phyloP scores from a whole-genome alignment of 2,888 invertebrate genomes.

The Stomorhina lunata region DNA sequence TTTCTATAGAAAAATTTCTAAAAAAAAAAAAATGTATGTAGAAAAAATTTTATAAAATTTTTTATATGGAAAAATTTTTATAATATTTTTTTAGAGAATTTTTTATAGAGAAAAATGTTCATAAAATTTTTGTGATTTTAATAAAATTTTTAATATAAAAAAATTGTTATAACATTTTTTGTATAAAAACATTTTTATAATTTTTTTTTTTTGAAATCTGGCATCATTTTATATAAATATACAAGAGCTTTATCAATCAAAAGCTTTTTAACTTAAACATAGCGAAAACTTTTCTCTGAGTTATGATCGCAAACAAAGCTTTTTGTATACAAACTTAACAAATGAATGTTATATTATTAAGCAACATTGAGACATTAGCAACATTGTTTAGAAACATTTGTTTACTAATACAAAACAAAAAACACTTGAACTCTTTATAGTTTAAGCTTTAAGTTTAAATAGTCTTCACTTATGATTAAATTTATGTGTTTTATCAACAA shows the following conservation, averaged over 20 bases:
- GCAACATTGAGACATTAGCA: background rate
- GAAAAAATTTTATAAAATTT: no score
- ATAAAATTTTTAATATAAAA: no score
- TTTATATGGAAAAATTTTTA: no score
- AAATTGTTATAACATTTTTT: no score
- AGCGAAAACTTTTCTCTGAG: no score
- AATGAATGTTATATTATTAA: background rate
- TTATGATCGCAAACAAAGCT: constrained; percentile 36
- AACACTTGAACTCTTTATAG: background rate
- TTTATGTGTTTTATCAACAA: background rate
- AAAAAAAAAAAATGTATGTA: no score
- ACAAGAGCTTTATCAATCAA: background rate
- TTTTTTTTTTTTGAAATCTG: background rate
- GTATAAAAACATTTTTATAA: no score
- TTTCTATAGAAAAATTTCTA: no score
- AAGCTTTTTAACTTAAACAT: background rate
- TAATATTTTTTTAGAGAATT: no score
- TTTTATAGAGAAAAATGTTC: no score
- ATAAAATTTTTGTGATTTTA: no score
- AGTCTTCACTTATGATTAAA: background rate
- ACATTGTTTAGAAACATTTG: constrained; percentile 21
- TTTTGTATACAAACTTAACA: background rate
- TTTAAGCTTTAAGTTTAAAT: background rate
- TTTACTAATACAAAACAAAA: no score
- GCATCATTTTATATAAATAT: background rate